Percentiles rank a stretch among this genome's conserved stretches.
Conservation (phyloP, 2,113 vertebrate species). For the Podarcis cretensis region DNA sequence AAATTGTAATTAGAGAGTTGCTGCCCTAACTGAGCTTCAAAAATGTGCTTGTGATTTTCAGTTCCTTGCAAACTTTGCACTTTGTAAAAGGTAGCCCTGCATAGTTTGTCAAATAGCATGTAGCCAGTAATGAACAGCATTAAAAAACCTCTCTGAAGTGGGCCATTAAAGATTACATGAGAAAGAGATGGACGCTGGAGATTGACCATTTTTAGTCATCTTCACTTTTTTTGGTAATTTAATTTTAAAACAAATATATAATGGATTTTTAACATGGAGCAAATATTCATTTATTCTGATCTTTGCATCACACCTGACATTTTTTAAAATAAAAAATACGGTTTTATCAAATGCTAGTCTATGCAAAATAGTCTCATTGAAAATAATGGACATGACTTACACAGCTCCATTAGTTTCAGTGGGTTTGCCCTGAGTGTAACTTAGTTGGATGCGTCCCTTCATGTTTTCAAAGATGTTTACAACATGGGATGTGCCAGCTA, state of each 20-base stretch:
- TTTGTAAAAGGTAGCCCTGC: background rate
- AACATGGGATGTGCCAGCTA: background rate
- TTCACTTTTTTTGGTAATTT: background rate
- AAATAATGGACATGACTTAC: no score
- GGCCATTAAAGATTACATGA: background rate
- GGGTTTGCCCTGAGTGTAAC: background rate
- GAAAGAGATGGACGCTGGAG: background rate
- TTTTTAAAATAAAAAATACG: no score
- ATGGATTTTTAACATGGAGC: background rate
- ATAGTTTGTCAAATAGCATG: background rate
- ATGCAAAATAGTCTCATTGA: background rate
- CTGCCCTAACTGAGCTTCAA: background rate
- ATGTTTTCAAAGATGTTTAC: background rate
- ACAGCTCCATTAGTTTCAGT: background rate
- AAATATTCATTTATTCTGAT: background rate
- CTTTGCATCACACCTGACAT: no score
- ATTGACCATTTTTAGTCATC: background rate
- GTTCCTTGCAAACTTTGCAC: background rate
- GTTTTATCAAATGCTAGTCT: background rate
- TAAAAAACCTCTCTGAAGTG: background rate
- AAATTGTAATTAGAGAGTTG: background rate
- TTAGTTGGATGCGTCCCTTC: background rate
- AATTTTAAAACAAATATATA: background rate
- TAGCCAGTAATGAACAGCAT: fast-evolving
- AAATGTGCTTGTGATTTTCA: background rate